Conservation (phyloP, 1,140 invertebrate genomes). For the Drosophila setifemur region DNA sequence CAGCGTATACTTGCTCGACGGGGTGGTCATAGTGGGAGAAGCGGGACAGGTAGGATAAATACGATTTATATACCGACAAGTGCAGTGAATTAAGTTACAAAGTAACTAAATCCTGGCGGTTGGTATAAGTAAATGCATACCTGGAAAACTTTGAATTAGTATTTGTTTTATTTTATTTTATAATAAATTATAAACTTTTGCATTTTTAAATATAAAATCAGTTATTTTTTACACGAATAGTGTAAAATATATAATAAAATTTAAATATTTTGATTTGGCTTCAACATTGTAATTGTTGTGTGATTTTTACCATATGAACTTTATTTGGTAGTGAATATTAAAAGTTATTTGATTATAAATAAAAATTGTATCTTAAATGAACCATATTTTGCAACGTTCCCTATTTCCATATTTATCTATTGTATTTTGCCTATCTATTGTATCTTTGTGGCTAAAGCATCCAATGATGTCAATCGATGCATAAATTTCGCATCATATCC, state of each 20-base stretch:
- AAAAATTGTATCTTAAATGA: too few species aligned
- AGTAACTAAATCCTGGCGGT: constrained; percentile 18
- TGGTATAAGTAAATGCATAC: not conserved
- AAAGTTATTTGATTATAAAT: too few species aligned
- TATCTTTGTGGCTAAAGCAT: constrained; percentile 24
- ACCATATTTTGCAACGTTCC: too few species aligned
- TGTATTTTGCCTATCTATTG: not conserved
- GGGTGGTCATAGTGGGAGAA: constrained; percentile 25
- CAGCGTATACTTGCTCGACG: constrained; percentile 12
- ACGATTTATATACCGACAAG: constrained; percentile 24
- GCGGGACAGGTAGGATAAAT: constrained; percentile 8
- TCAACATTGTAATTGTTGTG: too few species aligned
- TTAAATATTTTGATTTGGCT: too few species aligned
- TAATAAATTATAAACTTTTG: not conserved
- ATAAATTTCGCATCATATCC: constrained; percentile 68
- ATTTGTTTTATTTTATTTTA: not conserved
- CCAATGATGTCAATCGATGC: constrained; percentile 68
- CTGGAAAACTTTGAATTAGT: not conserved
- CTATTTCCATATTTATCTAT: not conserved
- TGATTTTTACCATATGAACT: too few species aligned
- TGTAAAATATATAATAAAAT: too few species aligned
- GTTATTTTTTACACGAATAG: too few species aligned
- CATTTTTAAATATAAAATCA: too few species aligned
- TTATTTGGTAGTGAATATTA: too few species aligned
- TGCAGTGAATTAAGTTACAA: constrained; percentile 36